Conservation (phyloP, 2,888 invertebrate genomes). For the Notodonta dromedarius region DNA sequence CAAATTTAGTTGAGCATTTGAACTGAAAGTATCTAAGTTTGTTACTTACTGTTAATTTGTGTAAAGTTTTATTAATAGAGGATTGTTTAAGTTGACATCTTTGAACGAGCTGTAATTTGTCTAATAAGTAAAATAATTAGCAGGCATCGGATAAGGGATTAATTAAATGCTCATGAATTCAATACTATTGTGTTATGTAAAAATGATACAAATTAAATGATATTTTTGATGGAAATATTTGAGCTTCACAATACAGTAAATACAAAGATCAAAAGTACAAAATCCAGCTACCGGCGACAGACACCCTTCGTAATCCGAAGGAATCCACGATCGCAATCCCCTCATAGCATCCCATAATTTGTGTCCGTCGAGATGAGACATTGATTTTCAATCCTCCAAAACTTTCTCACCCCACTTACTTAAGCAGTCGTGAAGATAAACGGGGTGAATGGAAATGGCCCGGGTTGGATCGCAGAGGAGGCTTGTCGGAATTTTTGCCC, state of each 20-base stretch:
- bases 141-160: too few relatives aligned
- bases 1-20: conserved; percentile 36
- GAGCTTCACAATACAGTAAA: background rate
- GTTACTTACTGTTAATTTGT: conserved; percentile 40
- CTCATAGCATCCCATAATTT: conserved; percentile 37
- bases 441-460: conserved; percentile 36
- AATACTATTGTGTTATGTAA: too few relatives aligned
- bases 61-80: conserved; percentile 39
- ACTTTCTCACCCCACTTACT: conserved; percentile 46
- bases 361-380: conserved; percentile 39
- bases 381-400: conserved; percentile 47
- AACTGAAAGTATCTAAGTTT: conserved; percentile 40
- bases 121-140: too few relatives aligned
- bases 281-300: background rate
- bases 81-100: background rate
- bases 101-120: background rate
- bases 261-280: background rate
- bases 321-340: conserved; percentile 27
- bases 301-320: conserved; percentile 6
- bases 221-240: background rate
- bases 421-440: conserved; percentile 48
- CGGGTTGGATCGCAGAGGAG: conserved; percentile 25
- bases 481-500: conserved; percentile 37
- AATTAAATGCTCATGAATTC: too few relatives aligned
- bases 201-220: too few relatives aligned